Evolutionary conservation across 1,140 invertebrate genomes (phyloP).

Genomic region (Tetramorium alpestre): DNA sequence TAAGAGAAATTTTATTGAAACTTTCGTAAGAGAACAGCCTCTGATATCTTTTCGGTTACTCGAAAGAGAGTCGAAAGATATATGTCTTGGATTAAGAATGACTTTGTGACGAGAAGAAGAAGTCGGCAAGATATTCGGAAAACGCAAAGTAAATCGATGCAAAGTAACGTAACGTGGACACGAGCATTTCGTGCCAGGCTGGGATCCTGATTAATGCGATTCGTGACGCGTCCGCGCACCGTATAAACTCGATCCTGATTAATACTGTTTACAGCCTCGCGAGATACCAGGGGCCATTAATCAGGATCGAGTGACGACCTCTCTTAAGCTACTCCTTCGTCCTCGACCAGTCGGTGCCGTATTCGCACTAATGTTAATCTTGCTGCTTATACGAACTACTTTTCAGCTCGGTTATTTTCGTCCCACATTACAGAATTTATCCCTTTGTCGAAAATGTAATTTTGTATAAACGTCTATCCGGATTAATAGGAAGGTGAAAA

Average conservation of each 20-base stretch:
- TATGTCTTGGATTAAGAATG: neutral
- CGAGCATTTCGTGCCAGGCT: conserved; percentile 67
- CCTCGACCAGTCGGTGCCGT: neutral
- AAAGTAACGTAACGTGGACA: conserved; percentile 50
- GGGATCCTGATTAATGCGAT: conserved; percentile 77
- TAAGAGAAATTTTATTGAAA: neutral
- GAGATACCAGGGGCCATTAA: conserved; percentile 75
- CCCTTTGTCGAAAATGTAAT: conserved; percentile 6
- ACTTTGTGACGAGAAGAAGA: neutral
- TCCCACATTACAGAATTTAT: neutral
- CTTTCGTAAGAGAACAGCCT: neutral
- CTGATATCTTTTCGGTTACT: neutral
- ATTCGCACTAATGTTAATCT: conserved; percentile 47
- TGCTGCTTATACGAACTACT: conserved; percentile 7
- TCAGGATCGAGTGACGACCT: conserved; percentile 79
- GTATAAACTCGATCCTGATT: conserved; percentile 79
- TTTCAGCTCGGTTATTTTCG: conserved; percentile 14
- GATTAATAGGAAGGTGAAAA: neutral
- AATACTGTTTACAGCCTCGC: conserved; percentile 79
- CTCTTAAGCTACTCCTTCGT: conserved; percentile 56
- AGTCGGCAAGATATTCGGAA: conserved; percentile 62
- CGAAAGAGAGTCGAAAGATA: neutral
- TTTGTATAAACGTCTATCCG: neutral
- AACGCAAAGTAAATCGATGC: conserved; percentile 67
- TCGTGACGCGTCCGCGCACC: conserved; percentile 66